These are phyloP conservation scores for Calliphora vomitoria DNA, from an alignment of 2,888 invertebrate genomes.

Conservation along the genomic window DNA sequence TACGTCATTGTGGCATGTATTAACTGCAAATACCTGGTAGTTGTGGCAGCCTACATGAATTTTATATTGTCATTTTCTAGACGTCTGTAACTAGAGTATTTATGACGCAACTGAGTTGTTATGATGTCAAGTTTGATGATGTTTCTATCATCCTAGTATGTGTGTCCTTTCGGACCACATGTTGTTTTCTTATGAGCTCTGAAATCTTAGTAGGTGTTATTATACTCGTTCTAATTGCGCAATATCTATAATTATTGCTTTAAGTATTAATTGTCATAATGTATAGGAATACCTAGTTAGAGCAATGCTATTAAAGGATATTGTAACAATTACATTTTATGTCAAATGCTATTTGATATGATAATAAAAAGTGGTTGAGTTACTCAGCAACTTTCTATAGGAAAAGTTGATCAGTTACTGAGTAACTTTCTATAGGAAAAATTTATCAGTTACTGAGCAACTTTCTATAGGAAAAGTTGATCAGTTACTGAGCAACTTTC, in stretches of 20 bases:
- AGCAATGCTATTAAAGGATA: neutral
- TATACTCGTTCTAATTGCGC: neutral
- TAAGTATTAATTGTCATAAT: neutral
- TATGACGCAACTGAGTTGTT: slow-evolving; percentile 32
- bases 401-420: neutral
- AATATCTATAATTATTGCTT: neutral
- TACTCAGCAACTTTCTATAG: neutral
- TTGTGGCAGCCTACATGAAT: slow-evolving; percentile 33
- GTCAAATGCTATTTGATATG: too few species aligned
- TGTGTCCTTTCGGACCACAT: neutral
- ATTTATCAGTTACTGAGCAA: neutral
- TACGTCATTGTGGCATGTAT: slow-evolving; percentile 32
- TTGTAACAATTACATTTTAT: too few species aligned
- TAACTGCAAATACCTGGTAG: neutral
- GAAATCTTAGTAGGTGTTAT: neutral
- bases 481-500: neutral
- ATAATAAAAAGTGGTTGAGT: neutral
- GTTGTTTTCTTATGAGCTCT: neutral
- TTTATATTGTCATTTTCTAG: slow-evolving; percentile 11
- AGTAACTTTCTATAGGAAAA: neutral
- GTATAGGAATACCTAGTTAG: neutral
- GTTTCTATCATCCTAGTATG: neutral
- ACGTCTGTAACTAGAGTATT: neutral
- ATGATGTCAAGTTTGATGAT: neutral
- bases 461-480: neutral